These are phyloP conservation scores for Monarcha castaneiventris DNA, from an alignment of 2,113 vertebrate species.

Conservation along the genomic window DNA sequence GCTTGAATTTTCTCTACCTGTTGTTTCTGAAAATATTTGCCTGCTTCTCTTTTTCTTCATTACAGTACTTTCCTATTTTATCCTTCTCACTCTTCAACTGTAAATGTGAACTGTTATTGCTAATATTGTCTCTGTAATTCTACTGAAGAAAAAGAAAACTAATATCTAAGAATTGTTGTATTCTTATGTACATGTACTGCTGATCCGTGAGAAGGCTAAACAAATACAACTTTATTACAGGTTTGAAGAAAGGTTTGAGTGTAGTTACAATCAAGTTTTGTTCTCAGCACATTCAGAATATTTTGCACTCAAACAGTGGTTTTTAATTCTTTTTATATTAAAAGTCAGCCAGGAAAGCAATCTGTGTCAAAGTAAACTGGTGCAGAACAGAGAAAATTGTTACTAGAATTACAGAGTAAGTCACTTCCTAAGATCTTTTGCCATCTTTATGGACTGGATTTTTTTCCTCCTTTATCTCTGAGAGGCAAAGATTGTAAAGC, in stretches of 20 bases:
- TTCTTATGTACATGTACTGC: background rate
- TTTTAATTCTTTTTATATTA: background rate
- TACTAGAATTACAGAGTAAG: background rate
- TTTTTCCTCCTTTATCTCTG: background rate
- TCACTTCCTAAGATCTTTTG: background rate
- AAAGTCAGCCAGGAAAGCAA: background rate
- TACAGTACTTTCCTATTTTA: background rate
- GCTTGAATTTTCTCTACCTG: background rate
- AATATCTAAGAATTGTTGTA: background rate
- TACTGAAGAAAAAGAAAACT: background rate
- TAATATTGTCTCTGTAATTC: background rate
- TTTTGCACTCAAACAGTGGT: background rate
- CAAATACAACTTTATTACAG: background rate
- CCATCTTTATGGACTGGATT: background rate
- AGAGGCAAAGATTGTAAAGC: background rate
- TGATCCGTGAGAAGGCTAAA: background rate
- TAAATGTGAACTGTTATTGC: background rate
- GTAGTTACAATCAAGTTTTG: background rate
- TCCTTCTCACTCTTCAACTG: background rate
- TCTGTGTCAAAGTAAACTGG: background rate
- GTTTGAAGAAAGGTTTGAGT: background rate
- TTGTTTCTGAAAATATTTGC: background rate
- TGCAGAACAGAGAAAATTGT: background rate
- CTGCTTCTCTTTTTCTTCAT: background rate
- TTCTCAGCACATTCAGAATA: background rate